Conservation (phyloP, 2,113 vertebrate species). For the Podocnemis expansa region DNA sequence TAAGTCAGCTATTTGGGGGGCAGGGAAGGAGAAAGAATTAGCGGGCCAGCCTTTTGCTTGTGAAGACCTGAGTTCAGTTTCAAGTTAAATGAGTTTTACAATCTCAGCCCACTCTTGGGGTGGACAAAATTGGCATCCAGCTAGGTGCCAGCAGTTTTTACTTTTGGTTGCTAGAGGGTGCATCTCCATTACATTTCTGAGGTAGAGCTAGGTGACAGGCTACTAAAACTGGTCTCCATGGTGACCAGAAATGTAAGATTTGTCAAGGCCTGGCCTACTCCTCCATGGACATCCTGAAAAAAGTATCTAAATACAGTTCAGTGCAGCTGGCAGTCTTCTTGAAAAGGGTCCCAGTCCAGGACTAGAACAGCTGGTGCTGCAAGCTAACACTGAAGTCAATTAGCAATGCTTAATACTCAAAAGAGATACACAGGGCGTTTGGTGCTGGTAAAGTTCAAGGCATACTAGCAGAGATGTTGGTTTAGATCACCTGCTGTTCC, state of each 20-base stretch:
- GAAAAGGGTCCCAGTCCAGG: neutral
- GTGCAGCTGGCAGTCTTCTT: neutral
- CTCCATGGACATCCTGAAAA: neutral
- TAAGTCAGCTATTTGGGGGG: neutral
- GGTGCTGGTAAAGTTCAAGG: constrained; percentile 9
- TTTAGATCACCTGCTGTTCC: constrained; percentile 8
- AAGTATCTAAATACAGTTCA: neutral
- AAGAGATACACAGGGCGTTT: constrained; percentile 2
- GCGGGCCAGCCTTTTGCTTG: neutral
- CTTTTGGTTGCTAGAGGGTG: too few species aligned
- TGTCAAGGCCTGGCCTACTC: too few species aligned
- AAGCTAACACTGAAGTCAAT: neutral
- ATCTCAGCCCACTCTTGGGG: too few species aligned
- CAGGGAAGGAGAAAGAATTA: neutral
- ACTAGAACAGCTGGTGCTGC: neutral
- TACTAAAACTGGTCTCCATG: too few species aligned
- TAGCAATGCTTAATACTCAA: constrained; percentile 5
- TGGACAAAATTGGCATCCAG: too few species aligned
- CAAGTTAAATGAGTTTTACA: neutral
- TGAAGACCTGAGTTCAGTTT: neutral
- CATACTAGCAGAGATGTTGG: neutral
- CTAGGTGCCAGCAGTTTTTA: too few species aligned
- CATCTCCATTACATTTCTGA: too few species aligned
- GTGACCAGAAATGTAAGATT: too few species aligned
- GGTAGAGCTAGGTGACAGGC: too few species aligned